A percentile compares a stretch with the other conserved stretches of the same genome.
Conservation (phyloP, 2,888 invertebrate genomes). For the Cotesia congregata region DNA sequence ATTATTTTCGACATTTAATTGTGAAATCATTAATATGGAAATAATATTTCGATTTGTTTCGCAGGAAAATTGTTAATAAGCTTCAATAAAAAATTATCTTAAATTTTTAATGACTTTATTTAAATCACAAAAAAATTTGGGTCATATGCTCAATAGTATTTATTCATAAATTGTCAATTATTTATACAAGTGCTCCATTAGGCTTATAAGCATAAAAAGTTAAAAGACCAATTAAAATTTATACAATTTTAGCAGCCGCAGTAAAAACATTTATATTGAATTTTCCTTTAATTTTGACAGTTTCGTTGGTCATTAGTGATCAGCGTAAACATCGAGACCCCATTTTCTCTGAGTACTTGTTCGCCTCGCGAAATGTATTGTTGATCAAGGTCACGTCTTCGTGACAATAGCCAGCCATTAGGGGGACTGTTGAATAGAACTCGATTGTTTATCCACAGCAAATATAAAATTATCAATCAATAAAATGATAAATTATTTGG, state of each 20-base stretch:
- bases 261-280: background rate
- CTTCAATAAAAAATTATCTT: too few species aligned
- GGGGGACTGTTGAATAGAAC: background rate
- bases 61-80: too few species aligned
- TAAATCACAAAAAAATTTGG: too few species aligned
- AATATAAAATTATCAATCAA: background rate
- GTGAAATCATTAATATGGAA: too few species aligned
- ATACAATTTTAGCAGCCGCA: background rate
- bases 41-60: too few species aligned
- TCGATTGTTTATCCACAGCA: background rate
- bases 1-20: too few species aligned
- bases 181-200: background rate
- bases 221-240: background rate
- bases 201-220: background rate
- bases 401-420: constrained; percentile 1
- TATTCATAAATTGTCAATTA: background rate
- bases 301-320: background rate
- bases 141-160: background rate
- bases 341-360: background rate
- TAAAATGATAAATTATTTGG: background rate
- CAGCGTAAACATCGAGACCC: background rate
- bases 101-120: too few species aligned
- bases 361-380: background rate
- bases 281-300: background rate
- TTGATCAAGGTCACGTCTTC: background rate